Base-by-base conservation (phyloP, 1,140 invertebrate genomes). In the Sipha flava region DNA sequence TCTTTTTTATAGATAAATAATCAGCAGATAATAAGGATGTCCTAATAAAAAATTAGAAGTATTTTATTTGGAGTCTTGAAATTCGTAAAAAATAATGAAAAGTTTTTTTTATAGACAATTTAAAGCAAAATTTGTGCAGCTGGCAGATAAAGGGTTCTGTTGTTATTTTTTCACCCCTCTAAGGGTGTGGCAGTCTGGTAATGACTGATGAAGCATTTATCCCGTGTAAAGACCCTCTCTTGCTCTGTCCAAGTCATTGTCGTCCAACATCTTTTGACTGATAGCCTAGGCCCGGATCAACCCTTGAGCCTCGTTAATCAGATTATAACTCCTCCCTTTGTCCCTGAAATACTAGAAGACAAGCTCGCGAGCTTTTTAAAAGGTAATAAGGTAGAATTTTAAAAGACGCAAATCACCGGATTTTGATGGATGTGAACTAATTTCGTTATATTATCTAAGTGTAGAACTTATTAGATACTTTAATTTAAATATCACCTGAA, bases 141-240 rank as follows among this genome's bases (percentile, higher is more conserved):
- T 59, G 73, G 49, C 73, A 59, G 52, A 77, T 77, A 77, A 77
- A 77, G 73, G 52, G 73, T 77, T 59, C n/a, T 14, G 34, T 77
- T 59, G 52, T 59, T 75, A 52, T 75, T 77, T 77, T 77, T 57
- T 40, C n/a, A 23, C 34, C 23, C 73, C 21, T 70, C 47, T 59
- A 10, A 75, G 73, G 73, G 73, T 77, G 73, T 77, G 73, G 47
- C 73, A 57, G 73, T 7, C 73, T 77, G 73, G 73, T 77, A 77
- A 77, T 77, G 73, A 77, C 73, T 77, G 73, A 77, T 77, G 73
- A 77, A 77, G 73, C 52, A 77, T 77, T 77, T 77, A 77, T 77
- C 73, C 73, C 52, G 49, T 52, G 52, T 77, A 77, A 77, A 52
- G 21, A 77, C 73, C 73, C 73, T 73, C 68, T 70, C 49, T 73